Evolutionary conservation across 1,140 invertebrate species (phyloP), one percentile per base, ranked within the genome.

Genomic region (Mesaphorura yosii): DNA sequence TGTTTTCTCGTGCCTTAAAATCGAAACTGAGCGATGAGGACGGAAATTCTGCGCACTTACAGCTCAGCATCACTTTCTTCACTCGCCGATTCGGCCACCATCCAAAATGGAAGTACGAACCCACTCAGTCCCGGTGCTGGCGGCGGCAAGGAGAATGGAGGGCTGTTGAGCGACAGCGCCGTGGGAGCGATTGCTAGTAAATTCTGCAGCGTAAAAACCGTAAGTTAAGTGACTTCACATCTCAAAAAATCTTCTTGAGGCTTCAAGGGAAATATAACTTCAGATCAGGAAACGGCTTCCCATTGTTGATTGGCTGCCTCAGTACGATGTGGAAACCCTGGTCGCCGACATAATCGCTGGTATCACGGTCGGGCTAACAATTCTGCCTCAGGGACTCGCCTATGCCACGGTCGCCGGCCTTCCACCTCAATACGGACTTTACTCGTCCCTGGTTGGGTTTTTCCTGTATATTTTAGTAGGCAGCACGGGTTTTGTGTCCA

Each of bases 391-490:
- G 65, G 53, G 52, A 2, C 26, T 61, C 4, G 88, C 88, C 3
- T 92, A 91, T 68, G 79, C 87, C 10, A 81, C 78, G 59, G 81
- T 92, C 46, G 88, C 86, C 10, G 84, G 83, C 25, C 68, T 90
- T 54, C 82, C 82, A 20, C 71, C 81, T 1, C 73, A 84, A 80
- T 83, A 87, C 69, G 91, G 90, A 42, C 73, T 95, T 1, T 95
- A 94, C 67, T 82, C 86, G 20, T 88, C 88, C 25, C 94, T 94
- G 70, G 70, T 94, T 64, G 88, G 89, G 27, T 83, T 83, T 66
- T 86, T 94, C 67, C 76, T 93, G 40, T 96, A 96, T 72, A 84
- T 88, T 55, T 72, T 94, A 39, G 75, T 96, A 55, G 91, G 91
- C 37, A 89, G 84, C 27, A 89, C 87, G 64, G 87, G 88, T 66